Conservation (phyloP, 2,113 vertebrate species). For the Motacilla alba region DNA sequence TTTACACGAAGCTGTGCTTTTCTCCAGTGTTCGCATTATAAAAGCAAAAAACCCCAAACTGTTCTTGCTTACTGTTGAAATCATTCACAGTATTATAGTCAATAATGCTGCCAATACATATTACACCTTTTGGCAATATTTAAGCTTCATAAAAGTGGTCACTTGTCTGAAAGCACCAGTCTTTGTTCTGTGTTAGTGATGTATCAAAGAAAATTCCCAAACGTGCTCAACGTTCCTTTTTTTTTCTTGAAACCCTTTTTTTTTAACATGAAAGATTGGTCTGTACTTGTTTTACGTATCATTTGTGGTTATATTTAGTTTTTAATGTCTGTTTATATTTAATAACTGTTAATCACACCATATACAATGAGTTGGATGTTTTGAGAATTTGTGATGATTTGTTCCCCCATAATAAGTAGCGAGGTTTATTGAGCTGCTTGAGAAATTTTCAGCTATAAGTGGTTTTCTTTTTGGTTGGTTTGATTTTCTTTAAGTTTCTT, state of each 20-base stretch:
- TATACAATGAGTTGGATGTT: conserved; percentile 57
- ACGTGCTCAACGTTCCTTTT: neutral
- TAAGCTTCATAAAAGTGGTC: conserved; percentile 73
- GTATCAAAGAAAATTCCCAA: conserved; percentile 55
- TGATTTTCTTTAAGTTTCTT: conserved; percentile 80
- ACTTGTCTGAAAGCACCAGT: conserved; percentile 51
- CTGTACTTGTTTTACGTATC: conserved; percentile 61
- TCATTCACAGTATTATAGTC: conserved; percentile 28
- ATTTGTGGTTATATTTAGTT: conserved; percentile 65
- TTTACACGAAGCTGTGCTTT: conserved; percentile 49
- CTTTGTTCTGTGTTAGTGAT: conserved; percentile 63
- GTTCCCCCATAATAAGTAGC: conserved; percentile 54
- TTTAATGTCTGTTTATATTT: conserved; percentile 70
- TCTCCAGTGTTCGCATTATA: conserved; percentile 51
- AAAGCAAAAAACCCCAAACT: conserved; percentile 34
- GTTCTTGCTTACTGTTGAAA: conserved; percentile 51
- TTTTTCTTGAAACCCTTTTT: neutral
- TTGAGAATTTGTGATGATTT: conserved; percentile 70
- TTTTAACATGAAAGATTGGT: conserved; percentile 66
- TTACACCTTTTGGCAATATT: conserved; percentile 60
- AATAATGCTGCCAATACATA: conserved; percentile 39
- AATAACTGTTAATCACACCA: conserved; percentile 64
- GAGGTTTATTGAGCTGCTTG: conserved; percentile 64
- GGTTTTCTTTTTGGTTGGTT: conserved; percentile 59
- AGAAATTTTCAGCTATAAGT: conserved; percentile 63